phyloP scores from a whole-genome alignment of 92 coral and sea anemone genomes.

The Parazoanthus darwini region DNA sequence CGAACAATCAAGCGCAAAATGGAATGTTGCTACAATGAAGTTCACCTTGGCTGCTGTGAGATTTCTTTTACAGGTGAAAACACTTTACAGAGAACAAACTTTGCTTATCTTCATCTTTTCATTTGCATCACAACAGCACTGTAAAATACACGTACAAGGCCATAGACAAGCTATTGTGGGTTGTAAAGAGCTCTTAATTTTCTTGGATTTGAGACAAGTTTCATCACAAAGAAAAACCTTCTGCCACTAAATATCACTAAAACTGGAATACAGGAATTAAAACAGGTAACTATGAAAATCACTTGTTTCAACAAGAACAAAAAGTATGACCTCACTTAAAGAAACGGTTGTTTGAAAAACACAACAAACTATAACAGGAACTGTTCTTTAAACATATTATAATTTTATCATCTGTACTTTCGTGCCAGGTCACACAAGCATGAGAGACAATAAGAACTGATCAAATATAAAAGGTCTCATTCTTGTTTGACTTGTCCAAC shows the following conservation, averaged over 20 bases:
- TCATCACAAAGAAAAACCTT: neutral
- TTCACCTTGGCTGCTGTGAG: conserved; percentile 15
- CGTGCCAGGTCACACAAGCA: neutral
- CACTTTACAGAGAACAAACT: neutral
- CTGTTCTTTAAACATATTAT: neutral
- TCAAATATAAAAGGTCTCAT: neutral
- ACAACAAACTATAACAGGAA: neutral
- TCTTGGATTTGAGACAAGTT: neutral
- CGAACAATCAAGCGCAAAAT: neutral
- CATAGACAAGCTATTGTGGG: neutral
- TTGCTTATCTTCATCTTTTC: neutral
- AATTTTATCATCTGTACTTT: neutral
- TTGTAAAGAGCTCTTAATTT: neutral
- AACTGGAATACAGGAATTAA: neutral
- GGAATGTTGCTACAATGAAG: neutral
- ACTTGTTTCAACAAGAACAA: neutral
- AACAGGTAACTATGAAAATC: neutral
- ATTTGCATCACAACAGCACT: neutral
- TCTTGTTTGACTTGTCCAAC: no score
- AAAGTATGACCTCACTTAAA: neutral
- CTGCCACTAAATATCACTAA: neutral
- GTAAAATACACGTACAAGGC: conserved; percentile 18
- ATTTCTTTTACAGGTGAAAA: neutral
- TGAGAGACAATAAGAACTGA: neutral
- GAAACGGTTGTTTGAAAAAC: neutral